A percentile compares a stretch with the other conserved stretches of the same genome.
Evolutionary conservation across 2,113 vertebrate genomes (phyloP).

Genomic region (human): GRCh38 chr5:151918001-151918500

Average conservation of each 20-base stretch:
- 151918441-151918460: constrained; percentile 27
- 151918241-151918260: background rate
- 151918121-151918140: constrained; percentile 33
- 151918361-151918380: background rate
- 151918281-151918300: background rate
- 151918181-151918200: constrained; percentile 23
- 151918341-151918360: background rate
- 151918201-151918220: background rate
- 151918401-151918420: background rate
- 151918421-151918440: background rate
- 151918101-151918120: constrained; percentile 54
- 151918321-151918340: background rate
- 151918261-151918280: constrained; percentile 20
- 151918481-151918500: background rate
- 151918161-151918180: constrained; percentile 5
- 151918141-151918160: constrained; percentile 28
- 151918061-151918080: constrained; percentile 58
- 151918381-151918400: background rate
- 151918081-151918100: constrained; percentile 62
- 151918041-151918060: constrained; percentile 72
- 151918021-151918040: constrained; percentile 64
- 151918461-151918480: constrained; percentile 20
- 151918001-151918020: constrained; percentile 72
- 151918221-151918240: background rate
- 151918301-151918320: background rate